Base-by-base conservation (phyloP, 2,888 invertebrate genomes). In the Acronicta alni region DNA sequence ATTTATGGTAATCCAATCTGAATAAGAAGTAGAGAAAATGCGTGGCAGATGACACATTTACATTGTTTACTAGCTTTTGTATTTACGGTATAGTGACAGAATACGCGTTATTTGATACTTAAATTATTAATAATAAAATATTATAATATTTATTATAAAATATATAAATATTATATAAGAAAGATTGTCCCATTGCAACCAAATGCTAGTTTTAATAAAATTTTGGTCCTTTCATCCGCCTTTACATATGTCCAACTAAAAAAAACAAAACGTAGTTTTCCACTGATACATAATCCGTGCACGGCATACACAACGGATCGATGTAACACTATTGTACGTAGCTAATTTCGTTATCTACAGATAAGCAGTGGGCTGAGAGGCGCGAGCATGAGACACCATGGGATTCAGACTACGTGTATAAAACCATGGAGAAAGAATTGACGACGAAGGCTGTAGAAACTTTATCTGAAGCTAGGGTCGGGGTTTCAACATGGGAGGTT, bases 341-440 rank as follows among this genome's bases (percentile, higher is more conserved):
- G 82, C 83, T 90, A 91, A 91, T 89, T 86, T 88, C 67, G 89
- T 93, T 93, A 93, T 93, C 93, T 86, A 51, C 84, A 92, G 93
- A 93, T 93, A 93, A 93, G 88, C 87, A 79, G 85, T 88, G 92
- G 91, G 83, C 84, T 82, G 86, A 85, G 71, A 80, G 85, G 75
- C 82, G 81, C 60, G 81, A 81, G 76, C 80, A 79, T 79, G 85
- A 81, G 81, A 84, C 82, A 79, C 83, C 84, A 75, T 83, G 88
- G 89, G 84, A 86, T 61, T 81, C 77, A 71, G 77, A 38, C 44
- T 63, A 84, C 67, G 59, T 58, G 45, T 62, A 58, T 5, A 69
- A 65, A 58, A 69, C 69, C 30, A 66, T 69, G 54, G 67, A 76
- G 38, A 74, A 57, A 18, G 71, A 74, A 51, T 47, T 65, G 0